These are phyloP conservation scores for Dryocosmus kuriphilus DNA, from an alignment of 2,888 invertebrate genomes.

Conservation along the genomic window DNA sequence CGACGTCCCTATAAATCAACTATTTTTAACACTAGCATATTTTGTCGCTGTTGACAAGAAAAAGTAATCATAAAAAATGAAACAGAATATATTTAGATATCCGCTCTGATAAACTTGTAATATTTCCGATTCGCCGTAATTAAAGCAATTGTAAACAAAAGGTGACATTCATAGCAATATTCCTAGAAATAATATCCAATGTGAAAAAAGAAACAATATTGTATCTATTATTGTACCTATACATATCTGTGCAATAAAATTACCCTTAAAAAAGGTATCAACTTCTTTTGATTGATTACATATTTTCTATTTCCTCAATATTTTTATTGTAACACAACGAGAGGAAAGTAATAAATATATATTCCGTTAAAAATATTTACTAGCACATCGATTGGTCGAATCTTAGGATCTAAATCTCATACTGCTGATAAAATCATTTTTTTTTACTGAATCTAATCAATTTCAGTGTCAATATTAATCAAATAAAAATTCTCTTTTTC, in stretches of 20 bases:
- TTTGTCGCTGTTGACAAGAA: conserved; percentile 51
- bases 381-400: conserved; percentile 32
- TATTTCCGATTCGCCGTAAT: conserved; percentile 8
- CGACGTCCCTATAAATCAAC: conserved; percentile 56
- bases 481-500: conserved; percentile 37
- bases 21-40: conserved; percentile 61
- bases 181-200: conserved; percentile 53
- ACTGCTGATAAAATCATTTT: background rate
- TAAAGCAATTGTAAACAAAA: conserved; percentile 19
- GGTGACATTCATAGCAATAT: conserved; percentile 46
- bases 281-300: background rate
- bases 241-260: conserved; percentile 75
- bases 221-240: conserved; percentile 68
- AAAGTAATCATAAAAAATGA: background rate
- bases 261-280: conserved; percentile 30
- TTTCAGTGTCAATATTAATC: conserved; percentile 56
- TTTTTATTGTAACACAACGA: background rate
- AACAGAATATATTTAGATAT: conserved; percentile 64
- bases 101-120: conserved; percentile 36
- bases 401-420: conserved; percentile 8
- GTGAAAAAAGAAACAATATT: conserved; percentile 30
- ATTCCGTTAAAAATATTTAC: background rate
- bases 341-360: background rate
- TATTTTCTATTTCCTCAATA: background rate
- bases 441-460: conserved; percentile 62